A percentile compares a stretch with the other conserved stretches of the same genome.
These are phyloP conservation scores for Ophiodon elongatus DNA, from an alignment of 2,113 vertebrate species.

Conservation along the genomic window DNA sequence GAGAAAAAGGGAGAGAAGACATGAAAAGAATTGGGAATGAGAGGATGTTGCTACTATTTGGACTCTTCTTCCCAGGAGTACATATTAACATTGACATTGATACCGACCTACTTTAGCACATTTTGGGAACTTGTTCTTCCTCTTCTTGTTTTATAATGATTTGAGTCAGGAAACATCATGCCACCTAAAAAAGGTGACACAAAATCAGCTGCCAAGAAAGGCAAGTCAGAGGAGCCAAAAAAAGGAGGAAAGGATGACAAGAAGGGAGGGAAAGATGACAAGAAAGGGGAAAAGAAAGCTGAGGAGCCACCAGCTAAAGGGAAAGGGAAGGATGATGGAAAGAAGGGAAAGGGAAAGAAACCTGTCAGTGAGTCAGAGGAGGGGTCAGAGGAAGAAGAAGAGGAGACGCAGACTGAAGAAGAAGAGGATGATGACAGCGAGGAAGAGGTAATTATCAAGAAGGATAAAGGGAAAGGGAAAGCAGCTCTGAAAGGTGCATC, in stretches of 20 bases:
- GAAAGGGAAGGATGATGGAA: conserved; percentile 85
- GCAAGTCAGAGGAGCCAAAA: conserved; percentile 78
- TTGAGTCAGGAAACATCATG: conserved; percentile 77
- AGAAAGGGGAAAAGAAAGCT: conserved; percentile 83
- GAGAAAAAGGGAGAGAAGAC: conserved; percentile 37
- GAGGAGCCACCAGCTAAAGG: conserved; percentile 79
- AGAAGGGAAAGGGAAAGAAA: conserved; percentile 88
- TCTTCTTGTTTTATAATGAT: conserved; percentile 74
- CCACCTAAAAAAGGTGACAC: conserved; percentile 86
- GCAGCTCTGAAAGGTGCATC: conserved; percentile 82
- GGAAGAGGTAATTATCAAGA: conserved; percentile 78
- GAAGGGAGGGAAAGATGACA: conserved; percentile 82
- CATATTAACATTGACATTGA: conserved; percentile 29
- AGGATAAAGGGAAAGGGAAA: conserved; percentile 82
- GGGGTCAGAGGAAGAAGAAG: conserved; percentile 87
- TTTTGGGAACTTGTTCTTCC: conserved; percentile 6
- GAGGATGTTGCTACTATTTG: conserved; percentile 39
- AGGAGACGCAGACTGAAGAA: conserved; percentile 77
- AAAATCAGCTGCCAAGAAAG: conserved; percentile 81
- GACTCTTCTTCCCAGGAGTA: conserved; percentile 27
- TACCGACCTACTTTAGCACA: conserved; percentile 17
- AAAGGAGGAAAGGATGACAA: conserved; percentile 77
- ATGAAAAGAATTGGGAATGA: conserved; percentile 15
- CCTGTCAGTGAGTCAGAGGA: conserved; percentile 87
- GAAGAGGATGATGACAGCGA: conserved; percentile 79